phyloP scores from a whole-genome alignment of 2,888 invertebrate species.

The Rotaria magnacalcarata region DNA sequence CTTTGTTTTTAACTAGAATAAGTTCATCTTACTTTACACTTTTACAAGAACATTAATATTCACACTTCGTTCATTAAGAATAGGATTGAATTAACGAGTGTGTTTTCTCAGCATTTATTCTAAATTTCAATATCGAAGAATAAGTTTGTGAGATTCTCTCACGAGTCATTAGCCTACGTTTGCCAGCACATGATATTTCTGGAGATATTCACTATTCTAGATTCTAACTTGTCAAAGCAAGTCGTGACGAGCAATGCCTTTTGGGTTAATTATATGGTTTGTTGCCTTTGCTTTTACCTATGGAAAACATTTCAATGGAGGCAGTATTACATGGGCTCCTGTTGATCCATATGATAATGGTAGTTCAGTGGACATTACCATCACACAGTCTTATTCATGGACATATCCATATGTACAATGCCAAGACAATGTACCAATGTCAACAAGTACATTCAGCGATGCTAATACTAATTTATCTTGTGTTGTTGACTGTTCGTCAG shows the following conservation, averaged over 20 bases:
- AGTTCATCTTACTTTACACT: no score
- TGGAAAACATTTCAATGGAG: background rate
- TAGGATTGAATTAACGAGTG: no score
- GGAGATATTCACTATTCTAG: no score
- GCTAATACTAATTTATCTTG: background rate
- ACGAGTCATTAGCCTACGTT: no score
- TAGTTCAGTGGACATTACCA: background rate
- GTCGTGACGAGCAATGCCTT: background rate
- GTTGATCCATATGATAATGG: background rate
- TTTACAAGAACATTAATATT: no score
- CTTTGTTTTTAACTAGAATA: no score
- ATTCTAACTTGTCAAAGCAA: no score
- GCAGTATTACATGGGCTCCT: background rate
- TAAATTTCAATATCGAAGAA: no score
- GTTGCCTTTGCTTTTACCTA: background rate
- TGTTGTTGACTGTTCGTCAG: background rate
- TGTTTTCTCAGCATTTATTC: no score
- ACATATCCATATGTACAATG: background rate
- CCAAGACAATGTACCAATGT: background rate
- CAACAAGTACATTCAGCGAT: background rate
- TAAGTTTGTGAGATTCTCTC: no score
- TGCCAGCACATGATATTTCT: no score
- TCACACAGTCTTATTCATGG: background rate
- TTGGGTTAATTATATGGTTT: background rate
- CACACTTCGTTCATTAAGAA: no score